Percentiles rank a stretch among this genome's conserved stretches.
Conservation (phyloP, 2,797 vertebrate species). For the Tapirus indicus region DNA sequence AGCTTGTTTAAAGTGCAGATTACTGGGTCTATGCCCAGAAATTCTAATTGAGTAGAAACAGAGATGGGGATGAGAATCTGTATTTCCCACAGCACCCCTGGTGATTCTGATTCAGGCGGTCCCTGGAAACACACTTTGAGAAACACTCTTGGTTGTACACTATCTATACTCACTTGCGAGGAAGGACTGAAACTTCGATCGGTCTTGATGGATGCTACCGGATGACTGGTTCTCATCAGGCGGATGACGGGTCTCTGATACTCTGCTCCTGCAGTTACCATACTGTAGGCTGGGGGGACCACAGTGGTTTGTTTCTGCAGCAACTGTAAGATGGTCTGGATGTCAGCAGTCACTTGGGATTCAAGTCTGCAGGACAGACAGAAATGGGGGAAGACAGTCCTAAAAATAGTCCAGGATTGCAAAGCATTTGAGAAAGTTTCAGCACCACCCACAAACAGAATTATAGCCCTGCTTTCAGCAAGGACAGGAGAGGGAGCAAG, state of each 20-base stretch:
- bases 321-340: constrained; percentile 97
- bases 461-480: constrained; percentile 69
- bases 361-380: constrained; percentile 92
- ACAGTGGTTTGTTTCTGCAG: constrained; percentile 94
- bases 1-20: background rate
- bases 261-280: constrained; percentile 93
- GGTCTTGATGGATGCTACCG: constrained; percentile 90
- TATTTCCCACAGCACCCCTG: background rate
- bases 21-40: background rate
- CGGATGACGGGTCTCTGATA: constrained; percentile 91
- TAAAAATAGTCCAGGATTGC: background rate
- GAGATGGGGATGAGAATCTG: background rate
- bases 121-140: background rate
- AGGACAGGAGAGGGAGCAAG: constrained; percentile 84
- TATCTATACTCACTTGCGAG: constrained; percentile 87
- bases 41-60: background rate
- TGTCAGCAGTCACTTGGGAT: constrained; percentile 97
- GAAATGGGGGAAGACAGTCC: background rate
- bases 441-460: background rate
- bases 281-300: constrained; percentile 97
- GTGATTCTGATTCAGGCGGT: background rate
- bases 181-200: constrained; percentile 92
- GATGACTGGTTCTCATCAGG: constrained; percentile 87
- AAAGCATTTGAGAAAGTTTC: constrained; percentile 1
- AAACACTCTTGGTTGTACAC: background rate